Evolutionary conservation across 1,140 invertebrate genomes (phyloP).

Genomic region (Aphis gossypii): DNA sequence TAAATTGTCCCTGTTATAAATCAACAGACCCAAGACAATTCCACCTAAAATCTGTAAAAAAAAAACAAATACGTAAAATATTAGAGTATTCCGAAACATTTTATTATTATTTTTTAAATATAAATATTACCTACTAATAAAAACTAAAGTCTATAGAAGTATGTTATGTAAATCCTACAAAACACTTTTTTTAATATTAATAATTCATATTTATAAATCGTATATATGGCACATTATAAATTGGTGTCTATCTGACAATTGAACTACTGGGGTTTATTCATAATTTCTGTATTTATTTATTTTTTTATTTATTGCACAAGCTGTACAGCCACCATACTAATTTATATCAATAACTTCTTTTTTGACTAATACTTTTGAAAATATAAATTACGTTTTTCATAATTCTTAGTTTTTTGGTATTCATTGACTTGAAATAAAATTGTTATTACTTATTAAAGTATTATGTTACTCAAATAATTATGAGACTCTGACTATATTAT

Average conservation of each 20-base stretch:
- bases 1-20: slow-evolving; percentile 68
- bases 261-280: neutral
- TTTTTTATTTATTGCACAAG: neutral
- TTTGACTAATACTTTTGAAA: neutral
- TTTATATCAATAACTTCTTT: neutral
- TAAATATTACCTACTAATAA: neutral
- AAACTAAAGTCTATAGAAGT: neutral
- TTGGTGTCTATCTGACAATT: neutral
- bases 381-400: neutral
- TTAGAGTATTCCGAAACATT: too few species aligned
- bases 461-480: too few species aligned
- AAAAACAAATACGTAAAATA: neutral
- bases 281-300: neutral
- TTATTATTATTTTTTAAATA: neutral
- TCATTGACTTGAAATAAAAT: neutral
- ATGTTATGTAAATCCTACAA: neutral
- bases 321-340: neutral
- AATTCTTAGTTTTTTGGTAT: neutral
- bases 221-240: neutral
- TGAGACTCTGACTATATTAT: too few species aligned
- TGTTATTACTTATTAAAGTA: too few species aligned
- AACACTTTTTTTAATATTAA: neutral
- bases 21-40: slow-evolving; percentile 74
- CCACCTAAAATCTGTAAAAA: slow-evolving; percentile 74
- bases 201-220: neutral